Base-by-base conservation (phyloP, 1,140 invertebrate species). In the Calliopsis andreniformis region DNA sequence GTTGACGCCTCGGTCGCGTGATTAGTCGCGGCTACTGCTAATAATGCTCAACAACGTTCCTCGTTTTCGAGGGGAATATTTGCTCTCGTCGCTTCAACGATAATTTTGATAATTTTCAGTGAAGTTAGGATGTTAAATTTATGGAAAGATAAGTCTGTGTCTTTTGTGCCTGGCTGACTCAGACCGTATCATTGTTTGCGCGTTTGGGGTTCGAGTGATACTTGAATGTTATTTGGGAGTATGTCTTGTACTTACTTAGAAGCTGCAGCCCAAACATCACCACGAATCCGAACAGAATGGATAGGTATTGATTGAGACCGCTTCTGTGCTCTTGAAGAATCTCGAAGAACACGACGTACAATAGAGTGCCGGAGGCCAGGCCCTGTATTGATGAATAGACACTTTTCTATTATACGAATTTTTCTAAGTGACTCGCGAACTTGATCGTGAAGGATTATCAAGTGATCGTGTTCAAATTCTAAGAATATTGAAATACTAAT, bases 291-390 rank as follows among this genome's bases (percentile, higher is more conserved):
- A 90, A 43, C 35, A 92, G 62, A 25, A 93, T 90, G 0, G 92
- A 89, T 1, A 91, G 0, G 51, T 91, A 90, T 51, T 93, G 92
- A 5, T 72, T 43, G 1, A 93, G 58, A 1, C 91, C 92, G 66
- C 80, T 89, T n/a, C 91, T 88, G 51, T 94, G 91, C 43, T 93
- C 92, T 76, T 94, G 93, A 14, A 95, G 86, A 25, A 95, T 93
- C 88, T 95, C 95, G 84, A 95, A 95, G 84, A 95, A 95, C 3
- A 95, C 94, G 0, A 95, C 94, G 86, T 95, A 95, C 0, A 95
- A 84, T 12, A 95, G 87, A 0, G 95, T 95, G 3, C 95, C 95
- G 18, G 94, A 93, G 0, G 95, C 94, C 14, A 95, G 76, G 39
- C 94, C 94, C 92, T 95, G 92, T n/a, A 56, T 0, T 8, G 16